Percentiles rank a stretch among this genome's conserved stretches.
Evolutionary conservation across 2,888 invertebrate species (phyloP).

Genomic region (Gryllus longicercus): DNA sequence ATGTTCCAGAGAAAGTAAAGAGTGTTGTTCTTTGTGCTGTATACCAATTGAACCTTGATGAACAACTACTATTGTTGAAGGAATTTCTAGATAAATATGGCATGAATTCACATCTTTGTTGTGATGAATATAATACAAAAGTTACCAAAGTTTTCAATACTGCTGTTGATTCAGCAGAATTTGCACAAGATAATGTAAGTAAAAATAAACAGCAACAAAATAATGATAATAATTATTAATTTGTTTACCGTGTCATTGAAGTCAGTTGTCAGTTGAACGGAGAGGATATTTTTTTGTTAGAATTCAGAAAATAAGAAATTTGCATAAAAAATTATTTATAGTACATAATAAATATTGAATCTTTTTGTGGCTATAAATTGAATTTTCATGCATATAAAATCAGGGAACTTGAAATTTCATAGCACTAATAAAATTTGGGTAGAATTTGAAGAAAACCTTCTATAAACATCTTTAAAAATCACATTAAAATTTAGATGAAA

Average conservation of each 20-base stretch:
- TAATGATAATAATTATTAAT: neutral
- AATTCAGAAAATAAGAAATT: neutral
- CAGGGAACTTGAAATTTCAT: too few species aligned
- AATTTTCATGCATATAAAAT: too few species aligned
- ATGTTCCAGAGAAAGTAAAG: conserved; percentile 22
- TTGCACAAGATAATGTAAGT: conserved; percentile 27
- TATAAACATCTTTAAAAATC: too few species aligned
- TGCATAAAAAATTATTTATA: too few species aligned
- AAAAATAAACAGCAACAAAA: neutral
- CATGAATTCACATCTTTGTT: neutral
- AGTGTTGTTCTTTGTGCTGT: conserved; percentile 22
- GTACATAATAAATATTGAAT: too few species aligned
- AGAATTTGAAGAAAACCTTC: too few species aligned
- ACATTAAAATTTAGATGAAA: too few species aligned
- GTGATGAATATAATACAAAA: conserved; percentile 20
- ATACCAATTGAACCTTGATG: conserved; percentile 20
- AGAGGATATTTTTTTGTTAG: neutral
- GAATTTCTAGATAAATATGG: conserved; percentile 26
- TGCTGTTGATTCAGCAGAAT: conserved; percentile 19
- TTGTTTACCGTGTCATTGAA: neutral
- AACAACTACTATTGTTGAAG: conserved; percentile 26
- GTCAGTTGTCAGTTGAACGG: too few species aligned
- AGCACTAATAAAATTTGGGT: too few species aligned
- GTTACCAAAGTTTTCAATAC: conserved; percentile 30
- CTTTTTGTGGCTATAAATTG: too few species aligned